These are phyloP conservation scores for Steinernema scapterisci DNA, from an alignment of 2,888 invertebrate species.

Conservation along the genomic window DNA sequence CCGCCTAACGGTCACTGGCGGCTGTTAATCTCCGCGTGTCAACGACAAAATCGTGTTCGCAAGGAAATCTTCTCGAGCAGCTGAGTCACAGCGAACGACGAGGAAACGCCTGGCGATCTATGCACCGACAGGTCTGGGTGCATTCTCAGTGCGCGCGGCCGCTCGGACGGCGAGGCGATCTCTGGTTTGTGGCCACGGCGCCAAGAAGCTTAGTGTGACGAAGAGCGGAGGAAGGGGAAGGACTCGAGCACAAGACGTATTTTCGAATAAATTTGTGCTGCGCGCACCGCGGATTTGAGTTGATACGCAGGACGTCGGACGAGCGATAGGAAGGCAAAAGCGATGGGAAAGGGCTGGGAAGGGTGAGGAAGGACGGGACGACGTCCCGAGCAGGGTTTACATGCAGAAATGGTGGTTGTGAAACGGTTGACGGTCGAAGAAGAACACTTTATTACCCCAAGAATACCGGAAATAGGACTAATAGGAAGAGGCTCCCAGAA, in stretches of 20 bases:
- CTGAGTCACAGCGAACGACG: background rate
- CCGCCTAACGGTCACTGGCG: background rate
- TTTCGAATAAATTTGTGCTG: background rate
- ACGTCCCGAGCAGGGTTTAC: too few relatives aligned
- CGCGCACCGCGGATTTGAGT: too few relatives aligned
- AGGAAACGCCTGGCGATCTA: background rate
- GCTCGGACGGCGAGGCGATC: background rate
- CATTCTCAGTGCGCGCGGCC: constrained; percentile 16
- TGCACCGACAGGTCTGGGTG: background rate
- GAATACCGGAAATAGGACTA: too few relatives aligned
- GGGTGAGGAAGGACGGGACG: too few relatives aligned
- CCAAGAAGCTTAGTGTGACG: background rate
- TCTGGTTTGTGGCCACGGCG: constrained; percentile 8
- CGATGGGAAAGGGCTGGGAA: background rate
- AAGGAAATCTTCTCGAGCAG: background rate
- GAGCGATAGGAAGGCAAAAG: background rate
- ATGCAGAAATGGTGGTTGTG: too few relatives aligned
- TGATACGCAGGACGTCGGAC: too few relatives aligned
- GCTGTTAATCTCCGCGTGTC: background rate
- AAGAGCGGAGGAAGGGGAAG: background rate
- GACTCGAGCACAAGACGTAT: too few relatives aligned
- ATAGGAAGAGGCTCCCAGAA: too few relatives aligned
- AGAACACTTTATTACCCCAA: too few relatives aligned
- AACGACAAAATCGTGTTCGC: background rate
- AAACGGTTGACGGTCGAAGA: too few relatives aligned